These are phyloP conservation scores for Pollenia labialis DNA, from an alignment of 2,888 invertebrate species.

Conservation along the genomic window DNA sequence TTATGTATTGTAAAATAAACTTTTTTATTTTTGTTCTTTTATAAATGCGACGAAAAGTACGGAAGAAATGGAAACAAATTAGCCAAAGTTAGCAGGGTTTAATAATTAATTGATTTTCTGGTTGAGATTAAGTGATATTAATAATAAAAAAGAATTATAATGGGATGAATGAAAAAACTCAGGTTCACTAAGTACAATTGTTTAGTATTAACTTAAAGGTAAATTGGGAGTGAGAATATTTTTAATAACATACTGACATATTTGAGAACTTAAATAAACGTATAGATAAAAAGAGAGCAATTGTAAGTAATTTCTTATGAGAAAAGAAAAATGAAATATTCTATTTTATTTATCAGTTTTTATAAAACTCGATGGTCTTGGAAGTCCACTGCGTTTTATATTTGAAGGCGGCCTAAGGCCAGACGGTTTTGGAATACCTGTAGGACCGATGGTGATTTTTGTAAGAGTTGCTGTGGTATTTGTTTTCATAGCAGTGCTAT, in stretches of 20 bases:
- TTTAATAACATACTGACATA: slow-evolving; percentile 45
- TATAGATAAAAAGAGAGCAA: slow-evolving; percentile 51
- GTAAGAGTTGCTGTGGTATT: slow-evolving; percentile 75
- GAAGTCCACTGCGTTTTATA: slow-evolving; percentile 82
- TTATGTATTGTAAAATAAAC: slow-evolving; percentile 51
- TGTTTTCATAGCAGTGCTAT: slow-evolving; percentile 25
- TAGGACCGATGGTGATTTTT: slow-evolving; percentile 79
- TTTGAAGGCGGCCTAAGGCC: slow-evolving; percentile 81
- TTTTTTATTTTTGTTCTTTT: slow-evolving; percentile 37
- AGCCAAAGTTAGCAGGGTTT: slow-evolving; percentile 23
- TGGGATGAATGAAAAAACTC: slow-evolving; percentile 41
- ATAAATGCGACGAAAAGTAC: slow-evolving; percentile 65
- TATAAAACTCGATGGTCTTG: slow-evolving; percentile 74
- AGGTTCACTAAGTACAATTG: slow-evolving; percentile 29
- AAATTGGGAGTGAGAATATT: background rate
- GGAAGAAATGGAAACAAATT: slow-evolving; percentile 35
- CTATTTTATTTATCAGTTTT: slow-evolving; percentile 65
- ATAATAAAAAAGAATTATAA: background rate
- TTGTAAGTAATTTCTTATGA: slow-evolving; percentile 25
- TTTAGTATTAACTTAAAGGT: slow-evolving; percentile 24
- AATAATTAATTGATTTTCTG: background rate
- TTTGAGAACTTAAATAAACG: slow-evolving; percentile 60
- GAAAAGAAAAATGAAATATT: slow-evolving; percentile 35
- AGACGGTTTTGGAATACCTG: slow-evolving; percentile 82
- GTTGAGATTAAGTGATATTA: background rate